Conservation (phyloP, 2,113 vertebrate genomes). For the Neodon shergylaensis region DNA sequence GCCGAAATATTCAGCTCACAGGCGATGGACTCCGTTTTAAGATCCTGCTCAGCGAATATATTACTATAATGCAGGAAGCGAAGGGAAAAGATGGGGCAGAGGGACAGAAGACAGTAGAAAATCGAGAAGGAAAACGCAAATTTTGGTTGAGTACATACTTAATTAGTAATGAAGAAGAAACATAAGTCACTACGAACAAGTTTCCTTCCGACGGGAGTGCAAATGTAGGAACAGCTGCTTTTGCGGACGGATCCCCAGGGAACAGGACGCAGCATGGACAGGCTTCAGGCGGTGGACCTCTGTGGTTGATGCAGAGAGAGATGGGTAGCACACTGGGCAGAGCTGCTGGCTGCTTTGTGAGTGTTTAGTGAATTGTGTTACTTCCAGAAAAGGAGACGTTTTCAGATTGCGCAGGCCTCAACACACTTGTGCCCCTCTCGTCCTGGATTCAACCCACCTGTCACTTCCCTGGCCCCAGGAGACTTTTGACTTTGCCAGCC, state of each 20-base stretch:
- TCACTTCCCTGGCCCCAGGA: not conserved
- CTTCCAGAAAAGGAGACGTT: not conserved
- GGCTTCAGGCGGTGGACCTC: too few relatives aligned
- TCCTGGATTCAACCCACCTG: not conserved
- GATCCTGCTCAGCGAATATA: not conserved
- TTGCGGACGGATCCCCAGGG: not conserved
- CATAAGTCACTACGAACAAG: not conserved
- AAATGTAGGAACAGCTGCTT: not conserved
- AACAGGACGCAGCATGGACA: not conserved
- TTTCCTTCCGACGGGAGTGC: not conserved
- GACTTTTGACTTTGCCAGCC: not conserved
- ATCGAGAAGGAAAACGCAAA: not conserved
- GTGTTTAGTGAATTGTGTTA: not conserved
- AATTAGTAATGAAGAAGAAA: conserved; percentile 3
- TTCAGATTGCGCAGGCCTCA: not conserved
- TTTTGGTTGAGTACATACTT: not conserved
- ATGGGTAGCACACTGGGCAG: not conserved
- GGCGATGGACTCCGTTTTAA: not conserved
- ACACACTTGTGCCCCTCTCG: not conserved
- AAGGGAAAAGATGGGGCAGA: not conserved
- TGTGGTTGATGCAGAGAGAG: not conserved
- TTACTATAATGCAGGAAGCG: not conserved
- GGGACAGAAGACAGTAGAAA: not conserved
- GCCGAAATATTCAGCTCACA: conserved; percentile 16
- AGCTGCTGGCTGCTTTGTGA: not conserved